Base-by-base conservation (phyloP, 2,797 vertebrate genomes). In the Pteropus rufus region DNA sequence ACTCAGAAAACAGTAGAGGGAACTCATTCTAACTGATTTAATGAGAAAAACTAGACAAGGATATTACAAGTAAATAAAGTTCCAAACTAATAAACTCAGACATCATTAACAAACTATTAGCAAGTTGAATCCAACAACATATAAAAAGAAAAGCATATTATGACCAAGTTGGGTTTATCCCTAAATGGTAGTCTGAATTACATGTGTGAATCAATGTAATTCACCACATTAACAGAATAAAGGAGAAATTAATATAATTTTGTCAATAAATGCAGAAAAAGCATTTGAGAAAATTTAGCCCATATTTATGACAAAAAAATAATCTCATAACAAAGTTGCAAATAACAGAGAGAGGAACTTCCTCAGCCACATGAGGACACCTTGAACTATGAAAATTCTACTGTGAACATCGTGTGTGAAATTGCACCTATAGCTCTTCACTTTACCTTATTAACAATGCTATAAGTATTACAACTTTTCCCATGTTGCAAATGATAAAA, bases 1-100 rank as follows among this genome's bases (percentile, higher is more conserved):
- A 52, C 77, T 86, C 23, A 91, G 85, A 93, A 97, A 93, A 62
- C 12, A 81, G 52, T 36, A 14, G 24, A 29, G 18, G 16, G 15
- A 97, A 83, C 23, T 83, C 82, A 75, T 91, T 83, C 58, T 80
- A 79, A 85, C 56, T 56, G 52, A 54, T 70, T 73, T 79, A 82
- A 72, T 24, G 29, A 94, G 31, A 18, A 79, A 94, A 94, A 88
- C 10, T 19, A 70, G 67, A 54, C 26, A 89, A 91, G 15, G 15
- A n/a, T 16, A 36, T 81, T 56, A 36, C 3, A 62, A 89, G 31
- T 69, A 94, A 91, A 75, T 21, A 93, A 89, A 70, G 76, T 58
- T 31, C 15, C 58, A 91, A 60, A 26, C 4, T 14, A 89, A 44
- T 31, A 65, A 65, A 24, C 23, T 49, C 1, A 79, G 8, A 21